These are phyloP conservation scores for Ophion costatus DNA, from an alignment of 2,888 invertebrate species.

Conservation along the genomic window DNA sequence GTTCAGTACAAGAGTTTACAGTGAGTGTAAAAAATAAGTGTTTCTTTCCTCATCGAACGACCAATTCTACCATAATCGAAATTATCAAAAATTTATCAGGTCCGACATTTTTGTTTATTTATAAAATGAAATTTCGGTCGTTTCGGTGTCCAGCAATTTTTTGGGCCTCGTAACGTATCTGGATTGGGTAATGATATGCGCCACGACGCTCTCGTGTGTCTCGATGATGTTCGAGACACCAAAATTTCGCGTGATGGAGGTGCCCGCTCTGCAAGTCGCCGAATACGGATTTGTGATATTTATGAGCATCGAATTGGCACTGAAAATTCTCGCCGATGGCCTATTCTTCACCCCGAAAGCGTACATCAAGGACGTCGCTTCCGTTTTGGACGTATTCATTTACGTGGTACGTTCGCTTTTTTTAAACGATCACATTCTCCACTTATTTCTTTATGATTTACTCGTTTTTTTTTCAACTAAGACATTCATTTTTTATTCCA, in stretches of 20 bases:
- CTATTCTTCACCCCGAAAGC: conserved; percentile 99
- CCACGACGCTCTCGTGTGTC: conserved; percentile 97
- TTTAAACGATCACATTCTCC: not conserved
- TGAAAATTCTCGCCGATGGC: conserved; percentile 99
- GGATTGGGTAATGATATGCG: conserved; percentile 99
- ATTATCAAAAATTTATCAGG: not conserved
- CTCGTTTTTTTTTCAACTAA: conserved; percentile 9
- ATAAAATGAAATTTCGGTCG: not conserved
- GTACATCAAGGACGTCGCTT: conserved; percentile 98
- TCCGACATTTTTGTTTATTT: not conserved
- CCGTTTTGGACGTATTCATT: conserved; percentile 98
- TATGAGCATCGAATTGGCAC: conserved; percentile 97
- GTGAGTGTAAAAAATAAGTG: conserved; percentile 86
- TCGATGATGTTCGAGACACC: conserved; percentile 99
- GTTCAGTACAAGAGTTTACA: conserved; percentile 98
- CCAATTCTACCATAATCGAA: not conserved
- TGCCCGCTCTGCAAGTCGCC: conserved; percentile 95
- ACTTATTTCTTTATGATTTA: not conserved
- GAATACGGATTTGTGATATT: conserved; percentile 99
- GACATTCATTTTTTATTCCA: not conserved
- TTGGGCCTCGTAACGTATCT: conserved; percentile 98
- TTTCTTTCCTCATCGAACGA: not conserved
- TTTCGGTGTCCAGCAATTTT: conserved; percentile 91
- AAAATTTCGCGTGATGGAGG: conserved; percentile 95
- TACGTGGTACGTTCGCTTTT: conserved; percentile 90